Percentiles rank a stretch among this genome's conserved stretches.
Evolutionary conservation across 2,888 invertebrate genomes (phyloP).

Genomic region (Dusona sp.): DNA sequence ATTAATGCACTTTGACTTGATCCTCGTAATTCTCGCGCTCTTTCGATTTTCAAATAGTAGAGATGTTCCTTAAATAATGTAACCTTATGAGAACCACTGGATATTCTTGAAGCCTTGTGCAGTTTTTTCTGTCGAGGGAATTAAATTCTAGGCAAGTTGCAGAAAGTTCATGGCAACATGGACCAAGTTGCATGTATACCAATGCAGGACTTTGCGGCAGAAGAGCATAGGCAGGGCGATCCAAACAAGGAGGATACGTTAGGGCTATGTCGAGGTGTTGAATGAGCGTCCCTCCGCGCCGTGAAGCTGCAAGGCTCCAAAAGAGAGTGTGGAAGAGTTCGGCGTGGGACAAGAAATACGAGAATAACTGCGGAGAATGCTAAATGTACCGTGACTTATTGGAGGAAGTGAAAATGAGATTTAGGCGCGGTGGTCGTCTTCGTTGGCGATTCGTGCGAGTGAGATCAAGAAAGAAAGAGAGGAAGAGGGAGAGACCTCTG

Average conservation of each 20-base stretch:
- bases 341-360: slow-evolving; percentile 75
- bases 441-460: slow-evolving; percentile 35
- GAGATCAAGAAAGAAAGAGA: slow-evolving; percentile 27
- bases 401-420: slow-evolving; percentile 73
- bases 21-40: no score
- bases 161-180: slow-evolving; percentile 64
- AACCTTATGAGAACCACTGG: slow-evolving; percentile 73
- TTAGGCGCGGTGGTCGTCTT: slow-evolving; percentile 63
- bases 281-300: slow-evolving; percentile 46
- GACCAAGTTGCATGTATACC: slow-evolving; percentile 27
- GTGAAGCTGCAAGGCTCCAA: slow-evolving; percentile 41
- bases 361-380: slow-evolving; percentile 81
- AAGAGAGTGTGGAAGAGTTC: slow-evolving; percentile 44
- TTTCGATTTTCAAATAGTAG: background rate
- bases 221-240: slow-evolving; percentile 39
- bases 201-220: slow-evolving; percentile 26
- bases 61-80: background rate
- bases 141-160: slow-evolving; percentile 74
- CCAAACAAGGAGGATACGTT: slow-evolving; percentile 47
- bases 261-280: slow-evolving; percentile 63
- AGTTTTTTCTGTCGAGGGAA: slow-evolving; percentile 77
- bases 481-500: background rate
- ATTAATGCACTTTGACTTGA: no score
- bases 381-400: slow-evolving; percentile 83
- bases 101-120: slow-evolving; percentile 50